Percentiles rank a stretch among this genome's conserved stretches.
phyloP scores from a whole-genome alignment of 2,113 vertebrate species.

The Myiagra hebetior region DNA sequence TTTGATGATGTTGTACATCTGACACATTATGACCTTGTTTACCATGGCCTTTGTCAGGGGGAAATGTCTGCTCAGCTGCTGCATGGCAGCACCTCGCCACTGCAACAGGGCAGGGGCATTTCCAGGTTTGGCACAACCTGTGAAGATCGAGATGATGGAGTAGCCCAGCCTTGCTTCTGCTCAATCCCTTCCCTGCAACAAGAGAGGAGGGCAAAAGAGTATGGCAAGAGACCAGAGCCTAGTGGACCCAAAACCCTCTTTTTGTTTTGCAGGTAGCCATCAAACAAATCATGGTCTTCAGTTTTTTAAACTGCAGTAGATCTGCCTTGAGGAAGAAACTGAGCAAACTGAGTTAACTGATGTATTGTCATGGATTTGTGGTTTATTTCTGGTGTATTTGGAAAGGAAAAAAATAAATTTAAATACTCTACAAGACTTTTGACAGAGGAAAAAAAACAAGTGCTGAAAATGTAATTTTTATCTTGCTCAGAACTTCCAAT shows the following conservation, averaged over 20 bases:
- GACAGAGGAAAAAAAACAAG: not conserved
- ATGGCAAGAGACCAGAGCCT: not conserved
- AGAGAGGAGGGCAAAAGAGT: not conserved
- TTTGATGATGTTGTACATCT: not conserved
- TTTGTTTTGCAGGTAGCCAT: not conserved
- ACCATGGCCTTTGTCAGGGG: not conserved
- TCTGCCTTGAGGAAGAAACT: not conserved
- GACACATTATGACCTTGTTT: not conserved
- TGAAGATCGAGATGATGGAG: not conserved
- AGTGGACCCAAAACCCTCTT: not conserved
- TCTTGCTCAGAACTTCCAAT: not conserved
- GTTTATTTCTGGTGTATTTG: not conserved
- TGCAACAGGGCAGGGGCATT: accelerated
- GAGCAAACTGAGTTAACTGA: not conserved
- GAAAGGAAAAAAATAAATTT: not conserved
- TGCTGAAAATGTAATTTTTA: not conserved
- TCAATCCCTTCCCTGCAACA: not conserved
- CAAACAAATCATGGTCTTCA: not conserved
- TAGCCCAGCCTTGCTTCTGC: not conserved
- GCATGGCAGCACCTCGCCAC: accelerated
- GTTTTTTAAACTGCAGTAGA: not conserved
- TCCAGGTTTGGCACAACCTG: not conserved
- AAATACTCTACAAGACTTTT: not conserved
- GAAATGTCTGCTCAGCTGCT: not conserved
- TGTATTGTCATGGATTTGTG: not conserved